phyloP scores from a whole-genome alignment of 2,113 vertebrate genomes.

The Syrmaticus mikado region DNA sequence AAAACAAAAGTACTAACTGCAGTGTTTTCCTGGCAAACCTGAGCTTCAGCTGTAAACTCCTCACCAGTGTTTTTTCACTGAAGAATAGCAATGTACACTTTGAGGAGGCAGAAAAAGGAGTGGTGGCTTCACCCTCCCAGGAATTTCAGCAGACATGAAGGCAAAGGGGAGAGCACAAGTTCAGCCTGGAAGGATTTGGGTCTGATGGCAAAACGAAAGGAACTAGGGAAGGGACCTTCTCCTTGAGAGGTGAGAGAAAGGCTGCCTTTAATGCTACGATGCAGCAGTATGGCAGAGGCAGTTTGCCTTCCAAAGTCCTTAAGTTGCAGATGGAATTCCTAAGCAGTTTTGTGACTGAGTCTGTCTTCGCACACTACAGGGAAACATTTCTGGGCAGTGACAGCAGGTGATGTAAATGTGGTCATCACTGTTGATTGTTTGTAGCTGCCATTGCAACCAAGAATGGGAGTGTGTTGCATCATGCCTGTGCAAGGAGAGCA shows the following conservation, averaged over 20 bases:
- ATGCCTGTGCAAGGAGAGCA: neutral
- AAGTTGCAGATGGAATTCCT: neutral
- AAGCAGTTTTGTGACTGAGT: neutral
- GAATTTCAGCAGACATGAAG: neutral
- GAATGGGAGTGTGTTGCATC: accelerated
- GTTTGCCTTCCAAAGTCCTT: neutral
- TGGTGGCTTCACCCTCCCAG: neutral
- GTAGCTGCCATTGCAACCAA: neutral
- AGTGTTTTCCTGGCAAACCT: neutral
- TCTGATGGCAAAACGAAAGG: neutral
- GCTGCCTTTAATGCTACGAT: neutral
- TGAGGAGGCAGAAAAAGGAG: neutral
- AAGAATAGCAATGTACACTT: neutral
- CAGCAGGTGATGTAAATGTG: neutral
- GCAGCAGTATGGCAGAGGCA: neutral
- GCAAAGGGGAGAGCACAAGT: neutral
- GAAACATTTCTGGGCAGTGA: neutral
- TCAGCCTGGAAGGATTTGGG: neutral
- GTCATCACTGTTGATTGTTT: neutral
- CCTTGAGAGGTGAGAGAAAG: neutral
- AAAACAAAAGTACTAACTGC: neutral
- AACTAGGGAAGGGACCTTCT: neutral
- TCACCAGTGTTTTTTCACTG: neutral
- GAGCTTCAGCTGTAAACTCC: neutral
- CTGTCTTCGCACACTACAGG: neutral